Conservation (phyloP, 2,888 invertebrate species). For the Heliconius ethilla region DNA sequence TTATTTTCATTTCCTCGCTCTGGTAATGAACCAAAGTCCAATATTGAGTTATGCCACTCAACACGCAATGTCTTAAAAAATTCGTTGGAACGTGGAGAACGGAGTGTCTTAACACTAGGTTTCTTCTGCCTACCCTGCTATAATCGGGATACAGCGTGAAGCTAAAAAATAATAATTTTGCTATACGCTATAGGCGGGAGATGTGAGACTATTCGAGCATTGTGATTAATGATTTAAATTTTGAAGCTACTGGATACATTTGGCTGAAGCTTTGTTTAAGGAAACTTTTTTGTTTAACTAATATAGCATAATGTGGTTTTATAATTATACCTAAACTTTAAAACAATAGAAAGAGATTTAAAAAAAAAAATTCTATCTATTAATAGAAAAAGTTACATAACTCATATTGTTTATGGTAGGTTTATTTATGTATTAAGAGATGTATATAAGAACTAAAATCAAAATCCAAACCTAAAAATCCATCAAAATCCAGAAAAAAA, state of each 20-base stretch:
- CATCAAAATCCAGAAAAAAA: constrained; percentile 8
- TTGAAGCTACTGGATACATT: too few species aligned
- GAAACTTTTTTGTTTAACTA: background rate
- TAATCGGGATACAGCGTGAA: background rate
- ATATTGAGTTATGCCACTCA: too few species aligned
- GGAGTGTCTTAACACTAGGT: background rate
- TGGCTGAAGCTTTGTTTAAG: background rate
- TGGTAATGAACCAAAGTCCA: too few species aligned
- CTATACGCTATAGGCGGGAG: background rate
- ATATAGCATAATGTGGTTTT: background rate
- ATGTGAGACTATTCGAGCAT: background rate
- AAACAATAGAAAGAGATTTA: background rate
- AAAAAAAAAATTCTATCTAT: too few species aligned
- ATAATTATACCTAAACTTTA: background rate
- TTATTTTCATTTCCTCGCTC: too few species aligned
- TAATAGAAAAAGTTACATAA: too few species aligned
- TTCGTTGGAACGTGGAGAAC: background rate
- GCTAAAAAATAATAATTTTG: background rate
- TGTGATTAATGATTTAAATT: background rate
- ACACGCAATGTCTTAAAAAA: too few species aligned
- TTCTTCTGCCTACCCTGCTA: too few species aligned
- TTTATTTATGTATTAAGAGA: too few species aligned
- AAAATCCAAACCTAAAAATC: background rate
- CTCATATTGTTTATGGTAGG: too few species aligned
- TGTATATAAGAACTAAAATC: background rate